These are phyloP conservation scores for Megaceryle maxima DNA, from an alignment of 2,113 vertebrate species.

Conservation along the genomic window DNA sequence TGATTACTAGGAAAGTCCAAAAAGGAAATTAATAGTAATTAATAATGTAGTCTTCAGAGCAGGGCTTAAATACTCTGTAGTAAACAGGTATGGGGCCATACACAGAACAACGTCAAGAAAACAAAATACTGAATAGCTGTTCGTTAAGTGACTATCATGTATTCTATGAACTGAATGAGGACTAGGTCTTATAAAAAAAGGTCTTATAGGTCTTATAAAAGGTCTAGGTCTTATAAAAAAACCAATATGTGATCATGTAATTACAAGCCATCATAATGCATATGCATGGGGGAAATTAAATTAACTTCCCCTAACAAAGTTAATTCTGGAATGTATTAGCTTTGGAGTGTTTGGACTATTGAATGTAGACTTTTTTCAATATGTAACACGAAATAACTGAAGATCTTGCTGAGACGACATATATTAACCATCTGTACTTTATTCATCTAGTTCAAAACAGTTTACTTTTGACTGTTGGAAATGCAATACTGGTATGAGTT, in stretches of 20 bases:
- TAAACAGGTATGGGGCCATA: neutral
- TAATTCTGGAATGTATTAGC: neutral
- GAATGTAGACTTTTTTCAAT: neutral
- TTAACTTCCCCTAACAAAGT: neutral
- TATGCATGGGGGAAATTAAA: neutral
- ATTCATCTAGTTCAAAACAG: neutral
- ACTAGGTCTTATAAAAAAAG: neutral
- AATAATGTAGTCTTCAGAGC: neutral
- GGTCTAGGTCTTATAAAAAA: neutral
- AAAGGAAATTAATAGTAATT: slow-evolving; percentile 8
- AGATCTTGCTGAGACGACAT: neutral
- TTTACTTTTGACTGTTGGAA: neutral
- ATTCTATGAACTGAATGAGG: neutral
- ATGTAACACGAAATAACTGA: neutral
- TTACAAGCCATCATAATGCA: neutral
- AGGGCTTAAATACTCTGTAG: neutral
- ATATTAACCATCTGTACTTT: neutral
- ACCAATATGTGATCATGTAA: neutral
- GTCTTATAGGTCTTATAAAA: neutral
- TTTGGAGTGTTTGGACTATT: neutral
- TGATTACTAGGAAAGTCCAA: neutral
- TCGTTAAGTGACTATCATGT: neutral
- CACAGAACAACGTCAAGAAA: neutral
- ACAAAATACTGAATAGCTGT: slow-evolving; percentile 1
- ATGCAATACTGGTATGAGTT: neutral